Evolutionary conservation across 1,140 invertebrate genomes (phyloP).

Genomic region (Drosophila jambulina): DNA sequence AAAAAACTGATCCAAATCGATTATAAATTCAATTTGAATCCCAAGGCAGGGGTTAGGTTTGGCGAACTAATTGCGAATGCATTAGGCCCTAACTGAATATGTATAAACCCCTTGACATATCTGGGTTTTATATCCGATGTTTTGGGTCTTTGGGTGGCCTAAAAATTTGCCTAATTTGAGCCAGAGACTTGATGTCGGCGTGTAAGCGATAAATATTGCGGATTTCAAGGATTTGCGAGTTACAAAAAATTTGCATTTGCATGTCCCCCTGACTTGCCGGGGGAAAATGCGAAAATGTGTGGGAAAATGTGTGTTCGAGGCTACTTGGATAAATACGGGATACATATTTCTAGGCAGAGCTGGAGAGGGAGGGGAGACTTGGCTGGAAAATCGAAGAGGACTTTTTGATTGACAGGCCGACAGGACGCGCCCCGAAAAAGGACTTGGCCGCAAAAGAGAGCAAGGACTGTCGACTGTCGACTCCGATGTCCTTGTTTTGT

Average conservation of each 20-base stretch:
- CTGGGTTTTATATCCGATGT: slow-evolving; percentile 9
- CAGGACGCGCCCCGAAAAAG: slow-evolving; percentile 66
- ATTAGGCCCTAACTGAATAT: slow-evolving; percentile 58
- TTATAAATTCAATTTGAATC: slow-evolving; percentile 70
- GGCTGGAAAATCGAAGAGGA: slow-evolving; percentile 40
- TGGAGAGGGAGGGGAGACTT: neutral
- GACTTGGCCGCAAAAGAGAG: slow-evolving; percentile 41
- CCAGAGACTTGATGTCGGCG: slow-evolving; percentile 69
- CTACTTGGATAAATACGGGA: neutral
- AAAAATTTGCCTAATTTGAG: slow-evolving; percentile 69
- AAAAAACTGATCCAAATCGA: slow-evolving; percentile 72
- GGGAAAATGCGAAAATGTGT: slow-evolving; percentile 43
- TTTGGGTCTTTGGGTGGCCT: slow-evolving; percentile 21
- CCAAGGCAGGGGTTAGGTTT: slow-evolving; percentile 1
- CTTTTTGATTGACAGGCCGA: slow-evolving; percentile 75
- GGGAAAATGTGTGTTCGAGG: slow-evolving; percentile 6
- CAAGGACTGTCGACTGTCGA: slow-evolving; percentile 8
- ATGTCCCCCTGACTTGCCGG: slow-evolving; percentile 25
- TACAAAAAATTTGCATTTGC: slow-evolving; percentile 43
- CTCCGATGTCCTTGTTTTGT: slow-evolving; percentile 70
- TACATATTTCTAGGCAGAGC: too few species aligned
- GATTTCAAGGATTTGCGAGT: slow-evolving; percentile 46
- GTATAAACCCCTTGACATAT: slow-evolving; percentile 38
- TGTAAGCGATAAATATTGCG: slow-evolving; percentile 72
- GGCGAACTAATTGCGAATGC: slow-evolving; percentile 79